These are phyloP conservation scores for Eueremaeus valkanovi DNA, from an alignment of 2,888 invertebrate genomes.

Conservation along the genomic window DNA sequence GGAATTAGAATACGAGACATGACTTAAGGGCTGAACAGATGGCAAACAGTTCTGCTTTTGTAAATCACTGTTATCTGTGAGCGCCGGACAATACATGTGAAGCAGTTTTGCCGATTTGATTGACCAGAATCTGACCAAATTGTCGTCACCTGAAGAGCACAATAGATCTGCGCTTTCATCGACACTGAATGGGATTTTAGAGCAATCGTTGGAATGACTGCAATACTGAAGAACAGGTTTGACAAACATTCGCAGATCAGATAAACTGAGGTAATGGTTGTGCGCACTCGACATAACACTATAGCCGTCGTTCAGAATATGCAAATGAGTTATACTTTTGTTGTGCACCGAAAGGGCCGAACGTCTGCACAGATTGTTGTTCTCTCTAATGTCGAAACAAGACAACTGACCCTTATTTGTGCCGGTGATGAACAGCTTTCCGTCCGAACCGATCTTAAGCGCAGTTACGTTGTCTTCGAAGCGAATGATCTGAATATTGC, in stretches of 20 bases:
- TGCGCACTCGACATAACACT: slow-evolving; percentile 27
- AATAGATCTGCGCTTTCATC: slow-evolving; percentile 42
- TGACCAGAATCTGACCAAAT: slow-evolving; percentile 44
- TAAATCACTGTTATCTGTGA: too few species aligned
- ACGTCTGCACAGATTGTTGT: background rate
- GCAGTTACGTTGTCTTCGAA: slow-evolving; percentile 6
- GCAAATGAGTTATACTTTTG: slow-evolving; percentile 6
- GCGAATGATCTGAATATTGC: background rate
- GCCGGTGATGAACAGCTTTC: slow-evolving; percentile 26
- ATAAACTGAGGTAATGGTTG: slow-evolving; percentile 20
- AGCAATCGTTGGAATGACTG: slow-evolving; percentile 42
- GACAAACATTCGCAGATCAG: slow-evolving; percentile 18
- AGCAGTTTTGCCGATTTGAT: slow-evolving; percentile 41
- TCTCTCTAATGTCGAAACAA: slow-evolving; percentile 16
- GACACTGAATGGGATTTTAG: slow-evolving; percentile 41
- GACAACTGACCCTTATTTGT: slow-evolving; percentile 34
- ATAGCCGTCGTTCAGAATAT: background rate
- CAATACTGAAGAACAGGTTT: slow-evolving; percentile 41
- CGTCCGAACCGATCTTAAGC: slow-evolving; percentile 1
- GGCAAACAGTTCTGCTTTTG: background rate
- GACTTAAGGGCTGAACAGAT: background rate
- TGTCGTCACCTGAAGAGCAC: slow-evolving; percentile 44
- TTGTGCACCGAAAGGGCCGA: background rate
- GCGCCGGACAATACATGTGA: background rate
- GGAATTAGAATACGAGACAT: background rate